Evolutionary conservation across 2,888 invertebrate species (phyloP), one percentile per base, ranked within the genome.

Genomic region (Lithophane socia): DNA sequence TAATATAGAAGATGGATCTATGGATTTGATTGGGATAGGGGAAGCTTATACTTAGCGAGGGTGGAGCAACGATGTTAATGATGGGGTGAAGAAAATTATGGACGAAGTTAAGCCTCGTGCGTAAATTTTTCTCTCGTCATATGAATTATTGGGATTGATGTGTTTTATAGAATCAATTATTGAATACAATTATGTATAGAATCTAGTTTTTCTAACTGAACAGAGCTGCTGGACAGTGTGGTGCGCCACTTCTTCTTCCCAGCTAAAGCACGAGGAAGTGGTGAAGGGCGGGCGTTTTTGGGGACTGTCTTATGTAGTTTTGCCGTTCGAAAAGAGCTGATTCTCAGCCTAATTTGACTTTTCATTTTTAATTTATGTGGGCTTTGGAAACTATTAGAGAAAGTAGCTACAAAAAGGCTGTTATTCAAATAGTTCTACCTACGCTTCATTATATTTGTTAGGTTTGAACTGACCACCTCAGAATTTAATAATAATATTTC

Each of bases 1-100:
- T 70, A 21, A 2, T 49, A 56, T 47, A 47, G 44, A 16, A 16
- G 21, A 24, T 52, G 16, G 37, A 83, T 78, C 37, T 47, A 47
- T 58, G n/a, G 21, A 24, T 79, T 16, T 21, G 37, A 49, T 56
- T 54, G 29, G 16, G 10, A 54, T n/a, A 21, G 24, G 16, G 47
- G 21, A 16, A 10, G 18, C 16, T 16, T 56, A 37, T 47, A 18
- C 3, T 21, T 16, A 16, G 18, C 13, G n/a, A 44, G 47, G 44
- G 24, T 37, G 37, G 12, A 52, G 16, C 12, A 16, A 49, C 16
- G 24, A 9, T 49, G 4, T 47, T 49, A 49, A 52, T 49, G 4
- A 65, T 66, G 1, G 37, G 61, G 21, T 52, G 13, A 56, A 49
- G 24, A 56, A 52, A n/a, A 49, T 54, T 60, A 5, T 16, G n/a